Conservation (phyloP, 92 coral and sea anemone genomes). For the Bergia sp. region DNA sequence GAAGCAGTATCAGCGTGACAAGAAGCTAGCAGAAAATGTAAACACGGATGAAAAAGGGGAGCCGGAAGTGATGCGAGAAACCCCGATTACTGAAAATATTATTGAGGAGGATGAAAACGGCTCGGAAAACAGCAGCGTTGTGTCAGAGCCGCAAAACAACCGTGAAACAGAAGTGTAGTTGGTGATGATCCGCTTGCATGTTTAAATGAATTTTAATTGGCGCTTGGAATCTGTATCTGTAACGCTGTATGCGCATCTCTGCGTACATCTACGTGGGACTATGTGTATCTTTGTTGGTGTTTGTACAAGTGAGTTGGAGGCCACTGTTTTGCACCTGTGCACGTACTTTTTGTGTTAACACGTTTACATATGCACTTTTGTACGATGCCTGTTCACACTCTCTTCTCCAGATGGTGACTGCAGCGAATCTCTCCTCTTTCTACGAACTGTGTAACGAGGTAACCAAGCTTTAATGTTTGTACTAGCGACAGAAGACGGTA, state of each 20-base stretch:
- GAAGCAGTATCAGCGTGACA: slow-evolving; percentile 85
- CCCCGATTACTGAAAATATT: slow-evolving; percentile 68
- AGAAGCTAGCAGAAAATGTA: slow-evolving; percentile 46
- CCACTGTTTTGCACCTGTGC: neutral
- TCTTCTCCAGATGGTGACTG: neutral
- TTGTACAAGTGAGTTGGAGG: neutral
- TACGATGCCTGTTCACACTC: neutral
- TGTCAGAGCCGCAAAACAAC: slow-evolving; percentile 29
- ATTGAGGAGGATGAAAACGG: slow-evolving; percentile 91
- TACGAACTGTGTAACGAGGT: too few species aligned
- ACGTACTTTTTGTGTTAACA: neutral
- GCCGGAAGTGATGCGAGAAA: slow-evolving; percentile 64
- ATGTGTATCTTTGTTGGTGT: neutral
- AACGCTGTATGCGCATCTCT: neutral
- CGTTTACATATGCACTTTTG: neutral
- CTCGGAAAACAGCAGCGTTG: slow-evolving; percentile 75
- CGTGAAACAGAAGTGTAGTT: slow-evolving; percentile 26
- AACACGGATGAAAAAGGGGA: slow-evolving; percentile 57
- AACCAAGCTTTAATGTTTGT: neutral
- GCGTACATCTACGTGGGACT: neutral
- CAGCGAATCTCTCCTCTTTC: neutral
- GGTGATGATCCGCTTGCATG: neutral
- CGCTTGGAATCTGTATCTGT: neutral
- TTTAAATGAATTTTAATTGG: neutral
- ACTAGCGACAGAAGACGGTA: neutral